Base-by-base conservation (phyloP, 2,888 invertebrate genomes). In the Ramazzottius varieornatus region DNA sequence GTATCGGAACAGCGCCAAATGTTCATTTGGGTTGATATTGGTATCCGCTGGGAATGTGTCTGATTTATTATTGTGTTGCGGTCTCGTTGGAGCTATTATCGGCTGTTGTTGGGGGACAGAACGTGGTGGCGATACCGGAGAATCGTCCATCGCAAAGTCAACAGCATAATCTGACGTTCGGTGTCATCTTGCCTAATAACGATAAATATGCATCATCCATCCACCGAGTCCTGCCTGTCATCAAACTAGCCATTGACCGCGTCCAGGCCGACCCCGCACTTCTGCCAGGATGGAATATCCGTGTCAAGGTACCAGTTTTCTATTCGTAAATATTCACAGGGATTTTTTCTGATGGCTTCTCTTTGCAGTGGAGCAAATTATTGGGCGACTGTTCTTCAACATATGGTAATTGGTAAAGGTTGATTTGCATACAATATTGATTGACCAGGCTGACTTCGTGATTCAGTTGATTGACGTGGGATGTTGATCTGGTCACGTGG, bases 211-310 rank as follows among this genome's bases (percentile, higher is more conserved):
- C 69, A 1, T 74, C 72, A 71, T 68, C 71, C 32, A 63, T 72
- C 8, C 69, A 71, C 46, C 70, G 71, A 65, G 72, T 73, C 1
- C 67, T 72, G 13, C 75, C 76, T 0, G 75, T 75, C 1, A 73
- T 77, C 1, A 68, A 72, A 40, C 70, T 72, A 33, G 77, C 76
- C 1, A 71, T 73, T 29, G 20, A n/a, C 29, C 20, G 29, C n/a
- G 54, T 54, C 4, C 20, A 54, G 20, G 20, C 8, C 40, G 20
- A 40, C 54, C 4, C 54, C 4, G 54, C 29, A 4, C 29, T 54
- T 24, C 20, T 54, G 13, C 54, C 54, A 8, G 29, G 24, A 24
- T 54, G 29, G 20, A 24, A 16, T 8, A 16, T 54, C 29, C 20
- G 24, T 54, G 29, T 54, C 29, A 13, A 16, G 54, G 54, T 54